Evolutionary conservation across 37 sponge, comb jelly and placozoan species (phyloP).

Genomic region (Corticium candelabrum): DNA sequence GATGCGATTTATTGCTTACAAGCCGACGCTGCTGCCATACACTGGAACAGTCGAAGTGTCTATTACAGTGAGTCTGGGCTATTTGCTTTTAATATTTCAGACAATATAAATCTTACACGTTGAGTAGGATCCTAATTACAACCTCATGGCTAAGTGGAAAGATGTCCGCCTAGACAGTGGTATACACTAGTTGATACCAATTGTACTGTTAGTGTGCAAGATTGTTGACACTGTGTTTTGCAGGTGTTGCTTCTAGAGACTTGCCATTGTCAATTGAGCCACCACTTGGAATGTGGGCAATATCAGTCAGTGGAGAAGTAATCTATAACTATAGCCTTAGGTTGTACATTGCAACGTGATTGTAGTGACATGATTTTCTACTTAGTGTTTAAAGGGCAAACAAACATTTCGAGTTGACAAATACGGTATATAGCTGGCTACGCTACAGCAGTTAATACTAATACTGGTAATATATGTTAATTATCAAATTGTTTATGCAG

Average conservation of each 20-base stretch:
- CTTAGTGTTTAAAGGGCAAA: not conserved
- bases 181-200: no score
- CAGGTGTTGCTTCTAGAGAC: not conserved
- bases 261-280: conserved; percentile 9
- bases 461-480: no score
- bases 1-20: not conserved
- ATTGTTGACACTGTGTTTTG: no score
- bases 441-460: not conserved
- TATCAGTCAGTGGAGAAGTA: not conserved
- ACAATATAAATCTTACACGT: no score
- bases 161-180: not conserved
- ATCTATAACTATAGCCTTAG: no score
- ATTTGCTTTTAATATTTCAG: no score
- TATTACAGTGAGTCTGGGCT: not conserved
- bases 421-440: not conserved
- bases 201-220: no score
- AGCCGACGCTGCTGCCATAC: not conserved
- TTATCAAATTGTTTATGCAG: not conserved
- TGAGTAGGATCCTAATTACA: not conserved
- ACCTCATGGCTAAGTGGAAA: not conserved
- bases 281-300: conserved; percentile 11
- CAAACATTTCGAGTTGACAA: not conserved
- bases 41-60: not conserved
- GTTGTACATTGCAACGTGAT: not conserved
- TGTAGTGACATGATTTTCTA: not conserved